A percentile compares a stretch with the other conserved stretches of the same genome.
Evolutionary conservation across 2,888 invertebrate species (phyloP).

Genomic region (Leucania comma): DNA sequence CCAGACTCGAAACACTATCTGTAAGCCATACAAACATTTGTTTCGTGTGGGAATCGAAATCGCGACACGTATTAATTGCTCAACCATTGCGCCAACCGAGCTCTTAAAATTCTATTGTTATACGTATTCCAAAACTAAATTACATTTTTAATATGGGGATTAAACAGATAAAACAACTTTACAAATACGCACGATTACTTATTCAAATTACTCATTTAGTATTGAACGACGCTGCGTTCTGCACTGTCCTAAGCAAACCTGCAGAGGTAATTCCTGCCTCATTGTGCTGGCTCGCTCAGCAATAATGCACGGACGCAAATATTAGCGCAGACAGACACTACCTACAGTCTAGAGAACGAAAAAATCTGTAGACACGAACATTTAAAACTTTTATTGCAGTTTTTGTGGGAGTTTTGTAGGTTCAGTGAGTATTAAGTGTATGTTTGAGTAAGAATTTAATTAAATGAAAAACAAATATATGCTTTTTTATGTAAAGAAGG

Average conservation of each 20-base stretch:
- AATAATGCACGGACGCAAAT: slow-evolving; percentile 88
- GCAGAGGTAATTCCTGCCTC: slow-evolving; percentile 79
- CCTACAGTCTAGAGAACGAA: slow-evolving; percentile 76
- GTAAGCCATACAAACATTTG: too few species aligned
- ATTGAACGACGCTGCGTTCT: slow-evolving; percentile 21
- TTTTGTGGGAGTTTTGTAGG: slow-evolving; percentile 12
- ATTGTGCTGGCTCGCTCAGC: slow-evolving; percentile 81
- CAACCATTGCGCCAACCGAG: too few species aligned
- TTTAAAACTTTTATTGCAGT: slow-evolving; percentile 69
- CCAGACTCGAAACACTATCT: too few species aligned
- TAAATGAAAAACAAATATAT: not conserved
- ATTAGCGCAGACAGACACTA: slow-evolving; percentile 86
- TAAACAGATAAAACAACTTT: not conserved
- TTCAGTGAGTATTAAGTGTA: not conserved
- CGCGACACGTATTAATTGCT: too few species aligned
- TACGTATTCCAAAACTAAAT: too few species aligned
- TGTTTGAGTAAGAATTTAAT: not conserved
- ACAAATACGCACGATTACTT: not conserved
- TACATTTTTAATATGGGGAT: too few species aligned
- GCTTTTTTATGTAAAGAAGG: too few species aligned
- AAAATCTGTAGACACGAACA: slow-evolving; percentile 73
- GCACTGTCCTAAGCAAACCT: slow-evolving; percentile 59
- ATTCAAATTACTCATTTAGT: slow-evolving; percentile 52
- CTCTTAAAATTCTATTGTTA: too few species aligned
- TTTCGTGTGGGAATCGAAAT: too few species aligned